Evolutionary conservation across 2,797 vertebrate genomes (phyloP).

Genomic region (Menidia menidia): DNA sequence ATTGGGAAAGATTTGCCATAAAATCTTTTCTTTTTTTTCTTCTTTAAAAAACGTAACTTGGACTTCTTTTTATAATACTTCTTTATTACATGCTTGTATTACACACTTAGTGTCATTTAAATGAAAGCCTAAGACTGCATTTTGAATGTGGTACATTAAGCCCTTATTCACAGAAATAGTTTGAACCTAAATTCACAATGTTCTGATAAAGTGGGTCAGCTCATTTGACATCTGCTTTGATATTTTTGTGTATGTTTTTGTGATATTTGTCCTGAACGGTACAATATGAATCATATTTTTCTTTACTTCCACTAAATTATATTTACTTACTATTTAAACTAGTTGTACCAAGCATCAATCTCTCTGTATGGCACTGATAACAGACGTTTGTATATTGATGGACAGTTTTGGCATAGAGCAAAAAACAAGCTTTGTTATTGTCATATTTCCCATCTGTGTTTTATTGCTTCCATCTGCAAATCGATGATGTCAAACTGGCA

Average conservation of each 20-base stretch:
- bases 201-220: constrained; percentile 15
- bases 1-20: background rate
- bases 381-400: constrained; percentile 32
- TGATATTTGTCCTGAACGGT: too few relatives aligned
- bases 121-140: background rate
- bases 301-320: too few relatives aligned
- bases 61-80: background rate
- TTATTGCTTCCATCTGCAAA: constrained; percentile 33
- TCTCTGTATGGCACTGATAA: constrained; percentile 33
- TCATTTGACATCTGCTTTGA: constrained; percentile 23
- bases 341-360: background rate
- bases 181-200: background rate
- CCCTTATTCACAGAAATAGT: too few relatives aligned
- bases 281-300: too few relatives aligned
- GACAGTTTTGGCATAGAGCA: constrained; percentile 32
- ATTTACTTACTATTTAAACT: too few relatives aligned
- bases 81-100: background rate
- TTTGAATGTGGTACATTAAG: background rate
- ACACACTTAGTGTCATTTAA: background rate
- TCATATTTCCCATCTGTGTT: background rate
- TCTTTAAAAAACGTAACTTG: background rate
- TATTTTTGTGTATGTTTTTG: too few relatives aligned
- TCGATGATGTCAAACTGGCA: constrained; percentile 22
- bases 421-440: background rate
- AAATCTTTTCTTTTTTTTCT: background rate